Evolutionary conservation across 2,113 vertebrate species (phyloP).

Genomic region (Lepus europaeus): DNA sequence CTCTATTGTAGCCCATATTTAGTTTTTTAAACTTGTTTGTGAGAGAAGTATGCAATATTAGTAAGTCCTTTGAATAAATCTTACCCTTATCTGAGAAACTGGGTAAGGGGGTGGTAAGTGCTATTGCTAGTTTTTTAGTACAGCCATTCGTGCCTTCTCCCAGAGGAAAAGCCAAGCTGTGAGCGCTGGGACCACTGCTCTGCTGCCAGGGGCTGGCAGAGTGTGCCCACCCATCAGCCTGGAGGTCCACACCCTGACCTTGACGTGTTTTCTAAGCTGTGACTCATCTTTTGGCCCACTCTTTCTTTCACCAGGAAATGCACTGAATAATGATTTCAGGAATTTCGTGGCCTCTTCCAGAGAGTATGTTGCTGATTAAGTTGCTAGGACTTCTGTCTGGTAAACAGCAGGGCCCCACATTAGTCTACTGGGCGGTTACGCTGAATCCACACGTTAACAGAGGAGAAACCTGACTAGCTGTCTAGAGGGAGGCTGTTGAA

Average conservation of each 20-base stretch:
- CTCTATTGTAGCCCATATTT: no score
- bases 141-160: conserved; percentile 32
- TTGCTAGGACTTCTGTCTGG: conserved; percentile 47
- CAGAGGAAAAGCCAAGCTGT: conserved; percentile 22
- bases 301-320: conserved; percentile 67
- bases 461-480: not conserved
- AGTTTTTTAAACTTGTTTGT: conserved; percentile 1
- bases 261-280: conserved; percentile 51
- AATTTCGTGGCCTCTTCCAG: conserved; percentile 51
- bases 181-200: conserved; percentile 23
- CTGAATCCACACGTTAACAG: not conserved
- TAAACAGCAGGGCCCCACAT: not conserved
- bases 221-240: conserved; percentile 1
- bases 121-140: conserved; percentile 26
- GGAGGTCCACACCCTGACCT: not conserved
- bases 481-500: not conserved
- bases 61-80: conserved; percentile 28
- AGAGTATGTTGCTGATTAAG: not conserved
- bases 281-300: conserved; percentile 56
- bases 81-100: conserved; percentile 15
- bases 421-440: not conserved
- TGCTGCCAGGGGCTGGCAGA: not conserved
- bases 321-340: conserved; percentile 55
- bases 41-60: conserved; percentile 6
- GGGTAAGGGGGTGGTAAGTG: not conserved